Conservation (phyloP, 2,113 vertebrate genomes). For the Camarhynchus parvulus region DNA sequence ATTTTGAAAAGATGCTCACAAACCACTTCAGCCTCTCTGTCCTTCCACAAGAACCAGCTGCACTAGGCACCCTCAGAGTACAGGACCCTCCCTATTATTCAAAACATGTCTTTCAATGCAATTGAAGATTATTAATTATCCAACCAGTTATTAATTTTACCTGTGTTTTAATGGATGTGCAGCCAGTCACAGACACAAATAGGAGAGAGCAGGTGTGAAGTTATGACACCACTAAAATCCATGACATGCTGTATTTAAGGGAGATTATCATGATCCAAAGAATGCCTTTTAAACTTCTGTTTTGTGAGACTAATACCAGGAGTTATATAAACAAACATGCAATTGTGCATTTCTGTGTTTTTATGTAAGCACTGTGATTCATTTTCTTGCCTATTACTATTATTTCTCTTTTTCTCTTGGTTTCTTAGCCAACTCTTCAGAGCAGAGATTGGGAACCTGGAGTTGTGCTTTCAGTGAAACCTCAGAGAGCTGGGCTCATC, state of each 20-base stretch:
- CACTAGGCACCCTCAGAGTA: neutral
- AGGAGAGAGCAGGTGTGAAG: neutral
- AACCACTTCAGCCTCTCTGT: neutral
- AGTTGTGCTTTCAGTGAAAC: neutral
- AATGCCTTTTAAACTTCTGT: neutral
- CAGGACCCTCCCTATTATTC: accelerated
- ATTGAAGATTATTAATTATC: neutral
- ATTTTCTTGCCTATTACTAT: neutral
- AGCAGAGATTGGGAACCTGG: neutral
- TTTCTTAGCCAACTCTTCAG: neutral
- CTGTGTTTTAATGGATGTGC: neutral
- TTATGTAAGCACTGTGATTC: neutral
- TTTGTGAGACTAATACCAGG: neutral
- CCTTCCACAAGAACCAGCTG: neutral
- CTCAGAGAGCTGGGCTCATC: neutral
- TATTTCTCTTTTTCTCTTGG: neutral
- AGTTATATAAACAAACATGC: neutral
- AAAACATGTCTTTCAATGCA: neutral
- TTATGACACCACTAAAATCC: neutral
- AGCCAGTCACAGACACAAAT: neutral
- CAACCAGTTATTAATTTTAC: neutral
- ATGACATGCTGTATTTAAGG: neutral
- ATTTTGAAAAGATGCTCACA: neutral
- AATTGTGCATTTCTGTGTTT: neutral
- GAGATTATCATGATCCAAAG: neutral